Evolutionary conservation across 2,113 vertebrate species (phyloP).

Genomic region (Pristiophorus japonicus): DNA sequence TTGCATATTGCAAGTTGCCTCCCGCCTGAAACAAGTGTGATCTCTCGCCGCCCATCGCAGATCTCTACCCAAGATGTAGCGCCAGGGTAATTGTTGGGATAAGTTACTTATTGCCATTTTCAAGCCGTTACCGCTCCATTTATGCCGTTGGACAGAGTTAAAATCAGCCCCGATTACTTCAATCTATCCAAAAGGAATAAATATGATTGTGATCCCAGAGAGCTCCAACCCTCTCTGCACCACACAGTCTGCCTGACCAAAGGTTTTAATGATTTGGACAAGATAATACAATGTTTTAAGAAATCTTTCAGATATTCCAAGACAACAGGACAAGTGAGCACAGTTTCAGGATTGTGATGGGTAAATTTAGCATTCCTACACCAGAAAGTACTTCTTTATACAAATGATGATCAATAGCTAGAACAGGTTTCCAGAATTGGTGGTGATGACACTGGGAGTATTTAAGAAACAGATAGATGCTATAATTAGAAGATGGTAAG

Average conservation of each 20-base stretch:
- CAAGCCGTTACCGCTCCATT: not conserved
- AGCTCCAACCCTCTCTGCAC: not conserved
- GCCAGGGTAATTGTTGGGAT: too few relatives aligned
- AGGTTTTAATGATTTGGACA: not conserved
- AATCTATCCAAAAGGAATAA: not conserved
- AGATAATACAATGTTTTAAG: not conserved
- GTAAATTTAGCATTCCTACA: not conserved
- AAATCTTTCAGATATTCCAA: not conserved
- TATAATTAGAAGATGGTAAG: not conserved
- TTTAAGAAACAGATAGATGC: not conserved
- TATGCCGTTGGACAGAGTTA: not conserved
- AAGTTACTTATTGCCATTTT: not conserved
- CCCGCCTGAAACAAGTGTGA: not conserved
- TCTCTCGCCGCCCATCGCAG: too few relatives aligned
- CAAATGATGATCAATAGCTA: not conserved
- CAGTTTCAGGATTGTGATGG: not conserved
- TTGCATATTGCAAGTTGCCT: not conserved
- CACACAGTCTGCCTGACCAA: not conserved
- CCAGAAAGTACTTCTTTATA: not conserved
- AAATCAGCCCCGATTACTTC: not conserved
- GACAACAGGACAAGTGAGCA: not conserved
- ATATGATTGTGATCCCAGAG: not conserved
- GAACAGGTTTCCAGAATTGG: not conserved
- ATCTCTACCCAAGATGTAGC: not conserved
- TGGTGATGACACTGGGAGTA: not conserved